These are phyloP conservation scores for Ficedula albicollis DNA, from an alignment of 2,797 vertebrate species.

Conservation along the genomic window DNA sequence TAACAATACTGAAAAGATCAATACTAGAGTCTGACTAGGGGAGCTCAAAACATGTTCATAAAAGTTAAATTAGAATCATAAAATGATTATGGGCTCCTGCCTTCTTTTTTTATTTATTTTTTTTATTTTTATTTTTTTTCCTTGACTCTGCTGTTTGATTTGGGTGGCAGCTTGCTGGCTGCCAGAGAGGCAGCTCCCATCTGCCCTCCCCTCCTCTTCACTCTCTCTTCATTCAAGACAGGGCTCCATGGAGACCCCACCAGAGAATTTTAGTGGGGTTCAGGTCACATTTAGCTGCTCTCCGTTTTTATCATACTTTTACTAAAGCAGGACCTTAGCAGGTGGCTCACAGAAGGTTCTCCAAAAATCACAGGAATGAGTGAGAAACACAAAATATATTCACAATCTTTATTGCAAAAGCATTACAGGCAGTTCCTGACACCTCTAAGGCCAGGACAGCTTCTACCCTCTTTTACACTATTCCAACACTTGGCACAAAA, in stretches of 20 bases:
- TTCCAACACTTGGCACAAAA: neutral
- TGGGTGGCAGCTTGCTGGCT: conserved; percentile 7
- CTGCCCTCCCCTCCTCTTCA: neutral
- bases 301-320: neutral
- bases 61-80: conserved; percentile 76
- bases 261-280: neutral
- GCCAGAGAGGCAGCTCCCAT: neutral
- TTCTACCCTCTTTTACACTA: neutral
- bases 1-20: conserved; percentile 76
- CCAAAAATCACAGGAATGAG: neutral
- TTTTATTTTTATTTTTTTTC: neutral
- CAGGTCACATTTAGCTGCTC: neutral
- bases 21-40: conserved; percentile 69
- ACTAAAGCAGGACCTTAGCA: neutral
- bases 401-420: neutral
- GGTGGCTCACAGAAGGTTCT: neutral
- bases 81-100: conserved; percentile 67
- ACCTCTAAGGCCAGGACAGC: neutral
- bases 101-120: neutral
- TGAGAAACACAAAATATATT: neutral
- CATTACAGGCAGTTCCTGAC: neutral
- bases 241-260: rapidly evolving
- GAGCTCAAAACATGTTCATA: conserved; percentile 74
- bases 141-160: conserved; percentile 14
- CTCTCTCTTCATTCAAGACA: neutral